Percentiles rank a stretch among this genome's conserved stretches.
These are phyloP conservation scores for Charaxes varanes DNA, from an alignment of 1,140 invertebrate species.

Conservation along the genomic window DNA sequence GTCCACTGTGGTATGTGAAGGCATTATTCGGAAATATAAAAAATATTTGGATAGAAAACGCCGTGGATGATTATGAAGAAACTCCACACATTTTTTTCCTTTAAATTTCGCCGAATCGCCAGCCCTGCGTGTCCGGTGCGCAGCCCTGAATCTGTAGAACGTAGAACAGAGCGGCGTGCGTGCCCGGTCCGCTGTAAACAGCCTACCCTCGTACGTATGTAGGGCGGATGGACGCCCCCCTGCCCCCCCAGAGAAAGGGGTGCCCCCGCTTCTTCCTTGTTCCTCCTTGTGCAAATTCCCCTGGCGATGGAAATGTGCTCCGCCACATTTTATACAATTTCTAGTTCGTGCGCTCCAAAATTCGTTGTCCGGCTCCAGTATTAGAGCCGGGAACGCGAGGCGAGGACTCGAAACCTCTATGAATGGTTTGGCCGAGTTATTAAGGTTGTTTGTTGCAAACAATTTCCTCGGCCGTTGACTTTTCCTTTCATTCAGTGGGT, in stretches of 20 bases:
- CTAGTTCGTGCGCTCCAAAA: conserved; percentile 54
- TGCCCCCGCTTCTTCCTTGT: conserved; percentile 66
- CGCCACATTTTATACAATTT: conserved; percentile 73
- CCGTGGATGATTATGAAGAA: too few species aligned
- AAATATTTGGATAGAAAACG: too few species aligned
- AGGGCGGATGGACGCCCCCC: conserved; percentile 58
- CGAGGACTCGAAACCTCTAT: conserved; percentile 29
- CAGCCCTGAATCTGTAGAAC: conserved; percentile 68
- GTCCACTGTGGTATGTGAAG: too few species aligned
- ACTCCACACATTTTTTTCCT: too few species aligned
- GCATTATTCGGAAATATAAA: too few species aligned
- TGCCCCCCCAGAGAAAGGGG: conserved; percentile 59
- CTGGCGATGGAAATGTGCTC: conserved; percentile 70
- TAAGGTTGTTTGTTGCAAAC: conserved; percentile 48
- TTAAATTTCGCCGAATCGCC: conserved; percentile 17
- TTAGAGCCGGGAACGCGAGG: conserved; percentile 18
- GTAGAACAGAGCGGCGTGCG: conserved; percentile 58
- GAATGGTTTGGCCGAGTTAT: conserved; percentile 46
- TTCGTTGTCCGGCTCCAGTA: conserved; percentile 19
- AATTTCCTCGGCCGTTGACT: conserved; percentile 50
- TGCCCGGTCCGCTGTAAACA: conserved; percentile 64
- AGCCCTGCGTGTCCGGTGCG: conserved; percentile 63
- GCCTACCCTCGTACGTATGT: conserved; percentile 62
- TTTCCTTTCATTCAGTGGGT: conserved; percentile 48
- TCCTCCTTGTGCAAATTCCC: conserved; percentile 73